Evolutionary conservation across 2,888 invertebrate genomes (phyloP).

Genomic region (Sminthurinus aureus): DNA sequence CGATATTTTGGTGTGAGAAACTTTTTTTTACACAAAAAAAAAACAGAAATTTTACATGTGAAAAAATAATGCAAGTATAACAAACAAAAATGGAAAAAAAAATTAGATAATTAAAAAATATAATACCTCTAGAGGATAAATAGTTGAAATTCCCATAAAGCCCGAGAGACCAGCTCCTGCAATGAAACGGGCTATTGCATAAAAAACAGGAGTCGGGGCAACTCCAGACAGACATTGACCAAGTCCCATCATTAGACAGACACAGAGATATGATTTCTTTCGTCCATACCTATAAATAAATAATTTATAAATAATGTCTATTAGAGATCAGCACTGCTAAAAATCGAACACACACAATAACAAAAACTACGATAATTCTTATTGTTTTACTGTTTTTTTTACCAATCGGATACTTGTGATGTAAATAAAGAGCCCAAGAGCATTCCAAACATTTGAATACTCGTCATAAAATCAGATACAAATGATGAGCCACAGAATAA

Average conservation of each 20-base stretch:
- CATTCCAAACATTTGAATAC: conserved; percentile 54
- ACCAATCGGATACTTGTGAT: conserved; percentile 52
- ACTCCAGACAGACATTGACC: conserved; percentile 42
- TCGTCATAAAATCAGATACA: conserved; percentile 51
- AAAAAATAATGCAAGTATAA: no score
- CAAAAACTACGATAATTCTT: no score
- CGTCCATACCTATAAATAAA: conserved; percentile 48
- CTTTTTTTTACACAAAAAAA: no score
- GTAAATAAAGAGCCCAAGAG: conserved; percentile 43
- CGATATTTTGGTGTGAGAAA: conserved; percentile 54
- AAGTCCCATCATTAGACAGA: conserved; percentile 34
- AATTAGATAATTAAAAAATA: no score
- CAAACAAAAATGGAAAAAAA: no score
- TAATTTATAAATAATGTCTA: not conserved
- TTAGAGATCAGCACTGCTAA: no score
- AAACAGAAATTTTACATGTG: no score
- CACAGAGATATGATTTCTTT: conserved; percentile 37
- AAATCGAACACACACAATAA: no score
- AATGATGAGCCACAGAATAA: conserved; percentile 48
- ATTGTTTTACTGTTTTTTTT: no score
- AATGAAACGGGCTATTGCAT: conserved; percentile 49
- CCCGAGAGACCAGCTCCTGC: conserved; percentile 53
- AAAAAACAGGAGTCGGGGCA: conserved; percentile 47
- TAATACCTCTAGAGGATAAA: conserved; percentile 48
- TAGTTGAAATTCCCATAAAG: conserved; percentile 28